Evolutionary conservation across 2,888 invertebrate species (phyloP).

Genomic region (Schrankia costaestrigalis): DNA sequence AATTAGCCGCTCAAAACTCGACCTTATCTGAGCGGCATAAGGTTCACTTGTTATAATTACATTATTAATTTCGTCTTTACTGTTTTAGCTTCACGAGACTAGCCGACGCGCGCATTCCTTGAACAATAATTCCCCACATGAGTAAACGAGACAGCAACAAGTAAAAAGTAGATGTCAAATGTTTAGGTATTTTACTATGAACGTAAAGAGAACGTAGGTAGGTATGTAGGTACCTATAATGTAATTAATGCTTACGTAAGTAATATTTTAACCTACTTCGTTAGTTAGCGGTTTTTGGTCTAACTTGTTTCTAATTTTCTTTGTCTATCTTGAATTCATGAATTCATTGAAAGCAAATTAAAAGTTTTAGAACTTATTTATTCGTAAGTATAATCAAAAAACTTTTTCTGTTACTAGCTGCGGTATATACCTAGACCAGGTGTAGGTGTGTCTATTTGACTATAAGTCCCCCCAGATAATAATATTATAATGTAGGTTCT

Average conservation of each 20-base stretch:
- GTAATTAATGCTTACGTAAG: constrained; percentile 74
- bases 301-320: constrained; percentile 5
- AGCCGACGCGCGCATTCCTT: constrained; percentile 78
- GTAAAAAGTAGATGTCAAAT: constrained; percentile 78
- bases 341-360: too few species aligned
- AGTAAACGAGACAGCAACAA: constrained; percentile 65
- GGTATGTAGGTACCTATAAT: constrained; percentile 68
- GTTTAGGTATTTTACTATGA: constrained; percentile 77
- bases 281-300: constrained; percentile 24
- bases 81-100: constrained; percentile 61
- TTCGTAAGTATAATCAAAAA: too few species aligned
- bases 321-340: constrained; percentile 2
- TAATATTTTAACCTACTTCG: constrained; percentile 71
- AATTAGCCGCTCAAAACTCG: constrained; percentile 32
- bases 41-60: constrained; percentile 19
- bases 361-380: too few species aligned
- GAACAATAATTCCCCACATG: constrained; percentile 69
- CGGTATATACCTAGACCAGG: too few species aligned
- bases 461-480: too few species aligned
- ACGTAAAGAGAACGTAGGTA: constrained; percentile 70
- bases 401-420: too few species aligned
- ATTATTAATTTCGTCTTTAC: constrained; percentile 46
- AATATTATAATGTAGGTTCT: too few species aligned
- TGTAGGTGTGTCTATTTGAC: too few species aligned
- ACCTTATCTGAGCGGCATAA: constrained; percentile 38